Conservation (phyloP, 2,113 vertebrate species). For the Gopherus evgoodei region DNA sequence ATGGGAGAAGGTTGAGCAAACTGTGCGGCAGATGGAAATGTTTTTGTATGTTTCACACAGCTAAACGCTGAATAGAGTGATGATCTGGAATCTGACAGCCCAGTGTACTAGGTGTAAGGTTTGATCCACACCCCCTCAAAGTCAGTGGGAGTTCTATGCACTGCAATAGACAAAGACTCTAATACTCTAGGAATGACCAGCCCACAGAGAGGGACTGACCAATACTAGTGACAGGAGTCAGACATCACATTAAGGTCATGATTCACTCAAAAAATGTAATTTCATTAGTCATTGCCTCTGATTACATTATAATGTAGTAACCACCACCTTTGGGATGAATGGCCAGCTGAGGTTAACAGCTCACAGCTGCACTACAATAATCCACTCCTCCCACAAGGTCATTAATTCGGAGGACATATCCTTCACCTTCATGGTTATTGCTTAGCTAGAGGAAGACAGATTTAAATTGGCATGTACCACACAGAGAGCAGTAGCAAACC, state of each 20-base stretch:
- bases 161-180: neutral
- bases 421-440: neutral
- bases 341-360: slow-evolving; percentile 43
- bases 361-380: slow-evolving; percentile 49
- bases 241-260: neutral
- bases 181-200: neutral
- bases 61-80: no score
- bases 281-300: neutral
- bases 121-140: neutral
- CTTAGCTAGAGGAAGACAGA: slow-evolving; percentile 67
- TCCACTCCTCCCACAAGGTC: slow-evolving; percentile 34
- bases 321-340: slow-evolving; percentile 10
- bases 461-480: slow-evolving; percentile 71
- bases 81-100: neutral
- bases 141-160: neutral
- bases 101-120: neutral
- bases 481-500: slow-evolving; percentile 45
- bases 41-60: neutral
- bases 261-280: neutral
- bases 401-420: slow-evolving; percentile 62
- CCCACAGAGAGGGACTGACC: neutral
- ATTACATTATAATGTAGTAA: neutral
- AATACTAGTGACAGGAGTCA: neutral
- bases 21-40: neutral
- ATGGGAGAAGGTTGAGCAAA: neutral